Percentiles rank a stretch among this genome's conserved stretches.
These are phyloP conservation scores for Drosophila maculinotata DNA, from an alignment of 2,888 invertebrate genomes.

Conservation along the genomic window DNA sequence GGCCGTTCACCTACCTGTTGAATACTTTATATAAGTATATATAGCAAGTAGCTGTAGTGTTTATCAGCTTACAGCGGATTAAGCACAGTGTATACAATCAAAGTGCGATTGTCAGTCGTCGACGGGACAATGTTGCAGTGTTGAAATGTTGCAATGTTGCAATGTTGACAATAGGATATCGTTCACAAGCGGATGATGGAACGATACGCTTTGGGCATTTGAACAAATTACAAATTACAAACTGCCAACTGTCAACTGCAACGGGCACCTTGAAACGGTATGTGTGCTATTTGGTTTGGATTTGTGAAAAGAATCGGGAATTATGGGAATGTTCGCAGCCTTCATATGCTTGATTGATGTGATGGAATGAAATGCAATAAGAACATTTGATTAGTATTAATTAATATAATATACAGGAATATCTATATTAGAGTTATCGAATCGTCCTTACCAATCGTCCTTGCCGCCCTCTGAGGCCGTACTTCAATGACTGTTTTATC, in stretches of 20 bases:
- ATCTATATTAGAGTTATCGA: not conserved
- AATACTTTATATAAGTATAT: not conserved
- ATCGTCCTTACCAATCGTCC: slow-evolving; percentile 9
- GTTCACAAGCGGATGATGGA: no score
- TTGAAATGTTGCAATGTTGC: slow-evolving; percentile 1
- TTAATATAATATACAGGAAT: not conserved
- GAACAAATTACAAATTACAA: no score
- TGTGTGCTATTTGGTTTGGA: no score
- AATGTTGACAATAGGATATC: no score
- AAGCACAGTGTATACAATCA: not conserved
- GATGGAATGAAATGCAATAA: slow-evolving; percentile 4
- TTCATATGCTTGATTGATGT: not conserved
- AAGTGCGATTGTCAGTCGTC: not conserved
- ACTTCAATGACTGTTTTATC: not conserved
- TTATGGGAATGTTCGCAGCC: no score
- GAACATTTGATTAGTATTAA: slow-evolving; percentile 8
- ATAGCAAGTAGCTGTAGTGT: not conserved
- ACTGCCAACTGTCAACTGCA: no score
- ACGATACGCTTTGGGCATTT: no score
- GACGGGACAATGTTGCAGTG: not conserved
- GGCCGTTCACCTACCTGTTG: not conserved
- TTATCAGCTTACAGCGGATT: no score
- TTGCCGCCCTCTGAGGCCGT: not conserved
- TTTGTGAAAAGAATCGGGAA: no score
- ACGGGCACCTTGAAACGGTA: no score